Evolutionary conservation across 1,140 invertebrate genomes (phyloP), one percentile per base, ranked within the genome.

Genomic region (Belonocnema kinseyi): DNA sequence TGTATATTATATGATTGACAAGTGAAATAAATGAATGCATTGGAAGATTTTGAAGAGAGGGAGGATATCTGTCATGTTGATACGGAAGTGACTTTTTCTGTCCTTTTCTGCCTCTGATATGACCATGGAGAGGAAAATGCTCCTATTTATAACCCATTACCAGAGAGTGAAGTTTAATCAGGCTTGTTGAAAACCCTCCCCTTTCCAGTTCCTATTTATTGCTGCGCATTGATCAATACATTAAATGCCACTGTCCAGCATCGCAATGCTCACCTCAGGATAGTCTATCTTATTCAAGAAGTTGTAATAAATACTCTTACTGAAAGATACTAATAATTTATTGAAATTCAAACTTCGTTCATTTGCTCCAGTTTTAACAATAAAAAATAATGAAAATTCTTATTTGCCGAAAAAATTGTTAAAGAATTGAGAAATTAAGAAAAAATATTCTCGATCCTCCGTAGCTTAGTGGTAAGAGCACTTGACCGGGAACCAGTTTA

Each of bases 141-240:
- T 61, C 76, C 81, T 88, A 86, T 86, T 88, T 87, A 87, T 88
- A 87, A 86, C 85, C 80, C 82, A 86, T 88, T 83, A 85, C 77
- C 76, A 80, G 77, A 85, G 85, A 88, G 83, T 85, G 85, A 82
- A 88, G 85, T 88, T 85, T 85, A 88, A 88, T 88, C 83, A 88
- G 78, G 85, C 85, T 83, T 77, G 72, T 78, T 77, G 26, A 77
- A 50, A 33, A 4, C 26, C 66, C 40, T n/a, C 54, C 75, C 33
- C 77, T 50, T 72, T 77, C 40, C 40, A 66, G 58, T 66, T 66
- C 79, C 81, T 85, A 85, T 86, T 86, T 86, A 85, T 84, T 81
- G 50, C 81, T 80, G 54, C 80, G 72, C 58, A 76, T 77, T 83
- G 83, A 85, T 85, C 83, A 79, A 85, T 85, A 85, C 81, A 77